Evolutionary conservation across 2,113 vertebrate genomes (phyloP), one percentile per base, ranked within the genome.

Genomic region (Silurus asotus): DNA sequence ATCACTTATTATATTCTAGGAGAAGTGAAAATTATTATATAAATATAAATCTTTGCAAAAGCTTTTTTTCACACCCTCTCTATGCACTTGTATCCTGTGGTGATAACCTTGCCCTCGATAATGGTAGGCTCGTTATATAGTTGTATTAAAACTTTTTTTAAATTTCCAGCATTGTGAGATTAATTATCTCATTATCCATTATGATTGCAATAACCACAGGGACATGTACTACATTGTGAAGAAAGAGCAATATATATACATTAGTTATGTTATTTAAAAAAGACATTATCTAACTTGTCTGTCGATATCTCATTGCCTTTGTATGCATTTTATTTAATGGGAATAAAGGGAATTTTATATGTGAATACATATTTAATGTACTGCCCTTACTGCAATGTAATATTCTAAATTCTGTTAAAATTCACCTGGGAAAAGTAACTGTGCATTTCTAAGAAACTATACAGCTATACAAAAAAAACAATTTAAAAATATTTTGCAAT

Each of bases 151-250:
- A 51, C 14, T 56, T 6, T 11, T 85, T 37, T 80, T 78, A 8
- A 55, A 53, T 61, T 70, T 45, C 48, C 45, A 25, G 48, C 59
- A 53, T 25, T 55, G 15, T 85, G 61, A 77, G 83, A 51, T 20
- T 53, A 85, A 55, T 84, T 25, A 84, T 74, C 48, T 84, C 72
- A 84, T 65, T 65, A 65, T 37, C 45, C 23, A 28, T 23, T 53
- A 64, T 84, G 83, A 84, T 77, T 77, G 83, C 58, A 85, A 28
- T 72, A 78, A 78, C 59, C 49, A 67, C 48, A 55, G 55, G 59
- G n/a, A 59, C 25, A 76, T 59, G 20, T 17, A 53, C 8, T n/a
- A 20, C 17, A 37, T 80, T 28, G 23, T 61, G 19, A 19, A 62
- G 37, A 45, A 58, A 10, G 78, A 3, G 58, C 10, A 23, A 48